phyloP scores from a whole-genome alignment of 2,797 vertebrate species.

The Enteromius trimaculatus region DNA sequence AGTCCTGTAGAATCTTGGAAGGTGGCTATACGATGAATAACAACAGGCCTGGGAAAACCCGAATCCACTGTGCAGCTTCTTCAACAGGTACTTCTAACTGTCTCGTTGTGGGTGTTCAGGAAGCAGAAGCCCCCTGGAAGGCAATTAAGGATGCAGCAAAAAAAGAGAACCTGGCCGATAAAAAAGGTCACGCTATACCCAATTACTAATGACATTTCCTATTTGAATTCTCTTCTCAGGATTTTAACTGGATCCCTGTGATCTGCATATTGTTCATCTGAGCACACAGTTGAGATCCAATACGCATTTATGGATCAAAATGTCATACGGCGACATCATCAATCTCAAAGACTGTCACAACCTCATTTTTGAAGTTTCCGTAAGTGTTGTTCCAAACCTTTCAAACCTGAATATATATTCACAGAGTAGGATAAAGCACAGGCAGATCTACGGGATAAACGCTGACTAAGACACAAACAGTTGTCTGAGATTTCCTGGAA shows the following conservation, averaged over 20 bases:
- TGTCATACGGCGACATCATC: not conserved
- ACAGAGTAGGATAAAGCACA: constrained; percentile 2
- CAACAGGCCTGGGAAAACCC: constrained; percentile 32
- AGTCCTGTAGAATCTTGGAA: constrained; percentile 3
- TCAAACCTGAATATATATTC: not conserved
- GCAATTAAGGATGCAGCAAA: constrained; percentile 49
- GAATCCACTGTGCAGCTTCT: constrained; percentile 19
- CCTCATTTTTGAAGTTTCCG: not conserved
- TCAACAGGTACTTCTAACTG: constrained; percentile 9
- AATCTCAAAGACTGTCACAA: not conserved
- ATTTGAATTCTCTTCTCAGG: constrained; percentile 65
- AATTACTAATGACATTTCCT: constrained; percentile 77
- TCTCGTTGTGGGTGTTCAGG: not conserved
- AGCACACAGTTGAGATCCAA: constrained; percentile 53
- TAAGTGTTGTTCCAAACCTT: not conserved
- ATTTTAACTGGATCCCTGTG: constrained; percentile 62
- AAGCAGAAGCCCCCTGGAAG: constrained; percentile 40
- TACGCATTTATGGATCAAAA: constrained; percentile 30
- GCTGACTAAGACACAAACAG: constrained; percentile 30
- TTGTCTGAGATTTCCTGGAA: constrained; percentile 28
- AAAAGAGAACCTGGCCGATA: constrained; percentile 52
- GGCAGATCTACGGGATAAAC: not conserved
- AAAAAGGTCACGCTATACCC: constrained; percentile 72
- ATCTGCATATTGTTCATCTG: constrained; percentile 67
- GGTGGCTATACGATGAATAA: not conserved